Evolutionary conservation across 2,113 vertebrate genomes (phyloP).

Genomic region (Recurvirostra avosetta): DNA sequence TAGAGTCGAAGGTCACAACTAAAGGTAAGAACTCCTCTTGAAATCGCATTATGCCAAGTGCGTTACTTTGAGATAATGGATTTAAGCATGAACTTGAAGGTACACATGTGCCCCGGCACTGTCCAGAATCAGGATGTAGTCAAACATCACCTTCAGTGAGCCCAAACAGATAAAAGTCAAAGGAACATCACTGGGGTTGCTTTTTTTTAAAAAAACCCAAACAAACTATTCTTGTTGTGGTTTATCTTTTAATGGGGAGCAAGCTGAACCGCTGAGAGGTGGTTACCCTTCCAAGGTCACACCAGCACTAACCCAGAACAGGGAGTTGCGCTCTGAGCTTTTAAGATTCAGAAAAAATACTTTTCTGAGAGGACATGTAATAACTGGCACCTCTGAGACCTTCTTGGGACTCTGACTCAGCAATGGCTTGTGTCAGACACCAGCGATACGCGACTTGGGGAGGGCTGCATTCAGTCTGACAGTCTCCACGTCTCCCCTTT

Average conservation of each 20-base stretch:
- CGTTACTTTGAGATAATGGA: background rate
- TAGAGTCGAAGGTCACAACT: background rate
- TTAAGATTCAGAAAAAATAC: background rate
- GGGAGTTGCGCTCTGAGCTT: background rate
- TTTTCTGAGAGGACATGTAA: too few relatives aligned
- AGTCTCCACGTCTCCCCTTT: background rate
- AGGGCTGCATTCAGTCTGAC: background rate
- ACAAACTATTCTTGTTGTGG: background rate
- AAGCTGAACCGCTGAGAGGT: background rate
- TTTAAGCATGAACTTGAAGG: background rate
- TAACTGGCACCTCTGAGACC: background rate
- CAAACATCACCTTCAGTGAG: background rate
- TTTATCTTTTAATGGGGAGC: too few relatives aligned
- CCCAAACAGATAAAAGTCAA: background rate
- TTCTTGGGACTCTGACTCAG: too few relatives aligned
- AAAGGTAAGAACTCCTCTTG: background rate
- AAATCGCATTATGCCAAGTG: fast-evolving
- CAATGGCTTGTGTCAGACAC: fast-evolving
- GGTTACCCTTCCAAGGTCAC: background rate
- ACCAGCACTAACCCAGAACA: background rate
- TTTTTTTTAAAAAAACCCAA: background rate
- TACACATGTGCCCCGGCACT: fast-evolving
- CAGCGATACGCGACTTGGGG: fast-evolving
- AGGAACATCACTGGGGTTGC: background rate
- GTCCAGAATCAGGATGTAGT: background rate